Base-by-base conservation (phyloP, 2,797 vertebrate genomes). In the Pangasius mekongensis region DNA sequence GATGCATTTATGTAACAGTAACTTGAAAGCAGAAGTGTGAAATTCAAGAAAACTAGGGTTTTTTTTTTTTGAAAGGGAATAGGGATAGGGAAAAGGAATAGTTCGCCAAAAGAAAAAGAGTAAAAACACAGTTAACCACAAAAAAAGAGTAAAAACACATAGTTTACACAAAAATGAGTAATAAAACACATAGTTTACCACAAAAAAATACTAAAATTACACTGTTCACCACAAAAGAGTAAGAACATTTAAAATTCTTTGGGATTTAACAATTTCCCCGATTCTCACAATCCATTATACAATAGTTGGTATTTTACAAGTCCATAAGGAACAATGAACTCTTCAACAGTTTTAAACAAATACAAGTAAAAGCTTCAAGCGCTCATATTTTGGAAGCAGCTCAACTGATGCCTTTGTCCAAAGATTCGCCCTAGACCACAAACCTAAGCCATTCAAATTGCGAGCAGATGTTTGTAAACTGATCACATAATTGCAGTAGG, bases 391-490 rank as follows among this genome's bases (percentile, higher is more conserved):
- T 88, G 58, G 60, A 84, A 84, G 43, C n/a, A 64, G 73, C 47
- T 83, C 47, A 24, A 64, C 9, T 49, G 52, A 67, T 60, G 83
- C 69, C 66, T 52, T 85, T 69, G 60, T 86, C 86, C 83, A 84
- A 76, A 76, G 69, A 88, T 54, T 69, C 11, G 36, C 49, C 39
- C 20, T 69, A 54, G 6, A 80, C 64, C 24, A 69, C 62, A 83
- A 83, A 87, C 49, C 85, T 24, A 58, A 89, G 81, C 24, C 20
- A 4, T 83, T 83, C 24, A 83, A 91, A 90, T 89, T 88, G 87
- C 20, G 58, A 87, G 58, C 87, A 76, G 85, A 90, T 90, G 88
- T 77, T 87, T 66, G 60, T 39, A 90, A 89, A 87, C 88, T 88
- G 81, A 56, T 89, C 89, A 87, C 76, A 87, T 85, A 84, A 64